These are phyloP conservation scores for Nematopogon swammerdamellus DNA, from an alignment of 2,888 invertebrate species.

Conservation along the genomic window DNA sequence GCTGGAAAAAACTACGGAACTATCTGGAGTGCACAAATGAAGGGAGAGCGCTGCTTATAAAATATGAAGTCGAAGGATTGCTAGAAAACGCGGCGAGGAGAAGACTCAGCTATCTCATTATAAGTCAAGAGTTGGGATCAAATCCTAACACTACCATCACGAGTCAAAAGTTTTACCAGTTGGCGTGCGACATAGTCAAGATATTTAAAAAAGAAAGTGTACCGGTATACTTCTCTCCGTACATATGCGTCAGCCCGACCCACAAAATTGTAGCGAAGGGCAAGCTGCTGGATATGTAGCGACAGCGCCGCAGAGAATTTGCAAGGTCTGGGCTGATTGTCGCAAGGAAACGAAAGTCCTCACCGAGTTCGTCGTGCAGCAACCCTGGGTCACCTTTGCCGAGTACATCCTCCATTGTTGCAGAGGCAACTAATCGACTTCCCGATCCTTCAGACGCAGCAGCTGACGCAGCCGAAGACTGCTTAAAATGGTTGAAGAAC, in stretches of 20 bases:
- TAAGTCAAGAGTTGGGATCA: neutral
- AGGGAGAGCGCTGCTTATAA: neutral
- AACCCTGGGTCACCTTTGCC: neutral
- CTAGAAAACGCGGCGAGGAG: neutral
- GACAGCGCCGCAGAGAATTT: neutral
- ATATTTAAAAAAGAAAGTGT: neutral
- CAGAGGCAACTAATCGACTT: neutral
- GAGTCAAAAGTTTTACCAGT: neutral
- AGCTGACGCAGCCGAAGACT: neutral
- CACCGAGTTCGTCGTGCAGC: neutral
- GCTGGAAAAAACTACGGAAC: neutral
- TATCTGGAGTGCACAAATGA: neutral
- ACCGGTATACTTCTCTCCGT: neutral
- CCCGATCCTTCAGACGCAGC: neutral
- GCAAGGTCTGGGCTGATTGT: neutral
- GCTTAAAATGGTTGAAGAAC: neutral
- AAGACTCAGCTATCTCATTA: neutral
- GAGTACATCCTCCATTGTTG: neutral
- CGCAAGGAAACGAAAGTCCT: neutral
- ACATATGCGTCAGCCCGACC: neutral
- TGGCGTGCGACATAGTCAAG: neutral
- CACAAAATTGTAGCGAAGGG: conserved; percentile 1
- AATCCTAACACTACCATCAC: neutral
- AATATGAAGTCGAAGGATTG: neutral
- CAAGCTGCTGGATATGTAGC: neutral